Base-by-base conservation (phyloP, 2,797 vertebrate species). In the Enteromius thamalakanensis region DNA sequence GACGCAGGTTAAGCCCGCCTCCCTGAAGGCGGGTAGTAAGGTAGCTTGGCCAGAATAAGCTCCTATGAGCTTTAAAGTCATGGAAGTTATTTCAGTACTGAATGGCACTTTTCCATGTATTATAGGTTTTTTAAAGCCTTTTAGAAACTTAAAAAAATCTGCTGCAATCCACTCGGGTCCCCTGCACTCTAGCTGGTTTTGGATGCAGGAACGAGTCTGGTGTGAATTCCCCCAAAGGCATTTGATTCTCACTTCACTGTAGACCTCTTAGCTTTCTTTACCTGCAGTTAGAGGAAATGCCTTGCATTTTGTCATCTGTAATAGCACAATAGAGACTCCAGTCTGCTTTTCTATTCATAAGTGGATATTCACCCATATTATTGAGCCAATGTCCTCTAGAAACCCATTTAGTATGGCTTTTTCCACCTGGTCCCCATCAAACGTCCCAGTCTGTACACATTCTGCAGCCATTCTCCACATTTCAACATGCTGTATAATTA, bases 381-480 rank as follows among this genome's bases (percentile, higher is more conserved):
- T 80, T 80, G 81, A 87, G 67, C 76, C 29, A 7, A 1, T 6
- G 58, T 85, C 83, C 79, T 72, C 14, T 64, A 65, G 86, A 84
- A 89, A 74, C 62, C 70, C 53, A 78, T 84, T 55, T 71, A 77
- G 70, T 26, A 62, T 37, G 14, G 47, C 60, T 84, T 82, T 72
- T 62, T 82, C 85, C 85, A 88, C 80, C 87, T 85, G 85, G 74
- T 81, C 69, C 58, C 53, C 64, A 78, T 76, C 83, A 75, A 78
- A 86, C 65, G 51, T 42, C 32, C 53, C 80, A 79, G 51, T 76
- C 49, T 53, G 32, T 60, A 70, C 81, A 83, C 76, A 67, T 79
- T 83, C 74, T 77, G 78, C 85, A 81, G 85, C 65, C 69, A 68
- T 81, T 79, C 23, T 64, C 85, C 81, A 84, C 26, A 81, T 88